phyloP scores from a whole-genome alignment of 2,113 vertebrate species.

The Tachycineta bicolor region DNA sequence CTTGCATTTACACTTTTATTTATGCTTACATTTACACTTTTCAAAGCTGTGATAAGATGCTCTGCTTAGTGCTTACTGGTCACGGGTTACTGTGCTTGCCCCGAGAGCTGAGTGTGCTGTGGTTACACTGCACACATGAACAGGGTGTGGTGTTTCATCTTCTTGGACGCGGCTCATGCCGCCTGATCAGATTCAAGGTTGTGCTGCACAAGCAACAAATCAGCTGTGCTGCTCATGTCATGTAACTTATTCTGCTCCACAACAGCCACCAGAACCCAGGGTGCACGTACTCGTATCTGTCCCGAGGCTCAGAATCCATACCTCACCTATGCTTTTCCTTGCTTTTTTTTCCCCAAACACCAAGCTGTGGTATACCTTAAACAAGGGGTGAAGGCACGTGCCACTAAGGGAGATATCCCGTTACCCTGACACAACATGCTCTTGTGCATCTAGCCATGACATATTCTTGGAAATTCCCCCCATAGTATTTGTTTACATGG shows the following conservation, averaged over 20 bases:
- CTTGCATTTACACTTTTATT: too few relatives aligned
- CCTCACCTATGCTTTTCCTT: neutral
- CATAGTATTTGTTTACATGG: conserved; percentile 33
- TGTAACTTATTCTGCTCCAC: neutral
- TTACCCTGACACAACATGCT: conserved; percentile 8
- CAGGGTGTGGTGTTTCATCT: neutral
- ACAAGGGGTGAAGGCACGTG: neutral
- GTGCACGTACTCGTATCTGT: neutral
- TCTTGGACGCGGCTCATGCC: neutral
- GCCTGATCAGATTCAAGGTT: neutral
- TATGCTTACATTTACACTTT: neutral
- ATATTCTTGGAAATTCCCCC: neutral
- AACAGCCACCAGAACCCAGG: neutral
- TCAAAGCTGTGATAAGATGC: neutral
- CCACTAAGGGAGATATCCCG: neutral
- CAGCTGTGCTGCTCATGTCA: rapidly evolving
- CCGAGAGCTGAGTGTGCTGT: neutral
- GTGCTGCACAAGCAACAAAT: neutral
- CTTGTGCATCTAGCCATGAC: conserved; percentile 1
- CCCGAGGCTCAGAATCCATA: neutral
- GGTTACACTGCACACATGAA: neutral
- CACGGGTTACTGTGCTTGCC: neutral
- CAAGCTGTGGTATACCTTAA: neutral
- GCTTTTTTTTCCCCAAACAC: neutral
- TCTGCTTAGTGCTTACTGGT: neutral